Conservation (phyloP, 2,888 invertebrate genomes). For the Gerosis bhagava region DNA sequence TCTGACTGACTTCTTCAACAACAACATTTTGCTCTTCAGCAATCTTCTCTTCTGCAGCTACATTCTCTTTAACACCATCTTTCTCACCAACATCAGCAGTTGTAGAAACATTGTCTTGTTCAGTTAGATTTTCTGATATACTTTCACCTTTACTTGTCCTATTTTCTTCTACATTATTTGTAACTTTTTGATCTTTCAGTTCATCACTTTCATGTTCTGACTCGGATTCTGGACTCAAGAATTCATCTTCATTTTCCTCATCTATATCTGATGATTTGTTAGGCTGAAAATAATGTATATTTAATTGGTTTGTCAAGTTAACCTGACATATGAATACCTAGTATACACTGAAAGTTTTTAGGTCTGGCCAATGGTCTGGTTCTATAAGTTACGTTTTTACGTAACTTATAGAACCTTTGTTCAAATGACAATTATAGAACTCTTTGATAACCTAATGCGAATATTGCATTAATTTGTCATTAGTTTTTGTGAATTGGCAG, state of each 20-base stretch:
- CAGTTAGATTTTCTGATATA: slow-evolving; percentile 29
- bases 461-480: too few relatives aligned
- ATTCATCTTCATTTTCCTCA: slow-evolving; percentile 76
- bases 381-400: too few relatives aligned
- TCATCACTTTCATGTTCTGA: slow-evolving; percentile 62
- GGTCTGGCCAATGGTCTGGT: too few relatives aligned
- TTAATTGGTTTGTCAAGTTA: neutral
- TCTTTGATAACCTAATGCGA: too few relatives aligned
- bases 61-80: neutral
- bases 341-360: too few relatives aligned
- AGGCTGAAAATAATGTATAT: too few relatives aligned
- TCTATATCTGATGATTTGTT: slow-evolving; percentile 55
- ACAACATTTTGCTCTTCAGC: slow-evolving; percentile 12
- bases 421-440: too few relatives aligned
- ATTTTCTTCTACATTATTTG: slow-evolving; percentile 20
- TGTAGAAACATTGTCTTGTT: slow-evolving; percentile 23
- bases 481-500: too few relatives aligned
- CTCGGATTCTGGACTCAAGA: slow-evolving; percentile 73
- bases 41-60: slow-evolving; percentile 15
- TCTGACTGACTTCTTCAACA: slow-evolving; percentile 25
- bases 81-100: neutral
- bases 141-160: slow-evolving; percentile 27
- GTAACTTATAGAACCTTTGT: too few relatives aligned
- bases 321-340: too few relatives aligned
- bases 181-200: slow-evolving; percentile 34